These are phyloP conservation scores for Crypturellus undulatus DNA, from an alignment of 2,113 vertebrate species.

Conservation along the genomic window DNA sequence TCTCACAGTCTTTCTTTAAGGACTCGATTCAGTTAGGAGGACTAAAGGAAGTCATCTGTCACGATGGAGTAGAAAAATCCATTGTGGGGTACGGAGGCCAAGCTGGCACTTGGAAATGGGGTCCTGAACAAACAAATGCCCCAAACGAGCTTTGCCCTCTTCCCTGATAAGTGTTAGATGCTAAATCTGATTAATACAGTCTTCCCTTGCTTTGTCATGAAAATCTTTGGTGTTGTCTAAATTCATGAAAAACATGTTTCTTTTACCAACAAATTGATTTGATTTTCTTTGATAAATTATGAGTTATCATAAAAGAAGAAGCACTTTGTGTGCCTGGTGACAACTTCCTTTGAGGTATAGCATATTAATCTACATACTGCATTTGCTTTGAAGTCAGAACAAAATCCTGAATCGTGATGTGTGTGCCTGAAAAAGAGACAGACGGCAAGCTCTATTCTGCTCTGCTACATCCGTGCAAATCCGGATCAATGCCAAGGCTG, in stretches of 20 bases:
- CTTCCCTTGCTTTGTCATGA: slow-evolving; percentile 22
- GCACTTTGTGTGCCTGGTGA: slow-evolving; percentile 49
- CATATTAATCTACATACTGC: slow-evolving; percentile 41
- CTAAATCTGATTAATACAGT: slow-evolving; percentile 38
- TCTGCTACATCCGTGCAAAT: slow-evolving; percentile 15
- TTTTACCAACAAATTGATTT: slow-evolving; percentile 67
- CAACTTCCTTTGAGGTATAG: slow-evolving; percentile 69
- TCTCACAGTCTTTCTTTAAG: not conserved
- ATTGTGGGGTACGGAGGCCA: not conserved
- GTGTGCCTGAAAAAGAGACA: slow-evolving; percentile 25
- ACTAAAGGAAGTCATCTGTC: not conserved
- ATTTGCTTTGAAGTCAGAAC: slow-evolving; percentile 64
- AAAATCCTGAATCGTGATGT: slow-evolving; percentile 36
- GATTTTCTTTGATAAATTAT: slow-evolving; percentile 74
- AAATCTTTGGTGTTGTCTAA: slow-evolving; percentile 29
- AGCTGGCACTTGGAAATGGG: not conserved
- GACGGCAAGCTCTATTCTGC: not conserved
- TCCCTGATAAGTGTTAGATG: not conserved
- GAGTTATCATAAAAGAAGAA: slow-evolving; percentile 63
- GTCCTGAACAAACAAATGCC: not conserved
- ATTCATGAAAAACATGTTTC: slow-evolving; percentile 56
- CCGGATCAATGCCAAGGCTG: not conserved
- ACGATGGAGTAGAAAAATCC: too few relatives aligned
- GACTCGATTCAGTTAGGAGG: too few relatives aligned
- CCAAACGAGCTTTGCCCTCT: slow-evolving; percentile 31